phyloP scores from a whole-genome alignment of 1,140 invertebrate species.

The Ooceraea biroi region DNA sequence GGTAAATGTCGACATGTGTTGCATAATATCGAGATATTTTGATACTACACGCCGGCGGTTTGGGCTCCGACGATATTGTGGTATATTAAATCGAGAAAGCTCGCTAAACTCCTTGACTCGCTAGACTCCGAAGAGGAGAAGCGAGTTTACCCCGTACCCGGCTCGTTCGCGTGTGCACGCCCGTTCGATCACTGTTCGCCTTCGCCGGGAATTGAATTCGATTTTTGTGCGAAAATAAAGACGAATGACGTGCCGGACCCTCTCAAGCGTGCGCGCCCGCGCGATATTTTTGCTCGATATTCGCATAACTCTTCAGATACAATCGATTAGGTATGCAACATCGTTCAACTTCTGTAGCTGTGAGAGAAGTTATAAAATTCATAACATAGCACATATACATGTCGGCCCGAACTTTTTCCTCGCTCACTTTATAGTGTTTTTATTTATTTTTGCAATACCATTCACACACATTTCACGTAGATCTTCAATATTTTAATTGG shows the following conservation, averaged over 20 bases:
- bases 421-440: not conserved
- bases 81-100: constrained; percentile 69
- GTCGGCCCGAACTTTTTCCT: not conserved
- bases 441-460: constrained; percentile 17
- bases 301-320: constrained; percentile 5
- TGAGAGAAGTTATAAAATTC: not conserved
- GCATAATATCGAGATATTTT: constrained; percentile 82
- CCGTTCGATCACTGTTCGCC: constrained; percentile 56
- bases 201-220: constrained; percentile 58
- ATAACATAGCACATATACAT: not conserved
- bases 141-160: constrained; percentile 38
- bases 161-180: constrained; percentile 46
- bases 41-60: constrained; percentile 67
- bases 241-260: constrained; percentile 35
- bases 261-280: not conserved
- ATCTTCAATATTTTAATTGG: not conserved
- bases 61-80: constrained; percentile 60
- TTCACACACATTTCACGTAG: no score
- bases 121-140: constrained; percentile 35
- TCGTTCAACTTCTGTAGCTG: constrained; percentile 16
- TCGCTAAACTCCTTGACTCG: constrained; percentile 24
- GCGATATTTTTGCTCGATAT: constrained; percentile 36
- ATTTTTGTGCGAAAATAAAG: constrained; percentile 61
- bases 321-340: constrained; percentile 30
- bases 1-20: constrained; percentile 77